A percentile compares a stretch with the other conserved stretches of the same genome.
Conservation (phyloP, 2,888 invertebrate species). For the Ectemnius cavifrons region DNA sequence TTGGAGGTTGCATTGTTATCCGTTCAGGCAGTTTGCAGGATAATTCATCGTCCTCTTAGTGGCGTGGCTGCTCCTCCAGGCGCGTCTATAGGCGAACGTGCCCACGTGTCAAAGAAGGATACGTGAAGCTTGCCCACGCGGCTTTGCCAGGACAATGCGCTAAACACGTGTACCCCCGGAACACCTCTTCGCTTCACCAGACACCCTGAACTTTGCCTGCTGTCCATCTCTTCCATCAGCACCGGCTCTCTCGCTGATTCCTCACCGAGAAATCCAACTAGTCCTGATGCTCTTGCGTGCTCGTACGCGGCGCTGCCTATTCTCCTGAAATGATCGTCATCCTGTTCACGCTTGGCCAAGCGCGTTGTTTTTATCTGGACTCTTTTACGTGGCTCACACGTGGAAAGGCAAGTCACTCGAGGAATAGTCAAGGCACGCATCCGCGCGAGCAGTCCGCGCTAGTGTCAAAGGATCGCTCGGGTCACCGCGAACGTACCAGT, state of each 20-base stretch:
- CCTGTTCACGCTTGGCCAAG: not conserved
- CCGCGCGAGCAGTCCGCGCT: no score
- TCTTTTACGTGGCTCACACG: no score
- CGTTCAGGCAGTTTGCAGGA: slow-evolving; percentile 26
- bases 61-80: slow-evolving; percentile 25
- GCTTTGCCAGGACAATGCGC: slow-evolving; percentile 51
- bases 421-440: no score
- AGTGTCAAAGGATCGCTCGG: no score
- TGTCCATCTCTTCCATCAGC: not conserved
- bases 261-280: no score
- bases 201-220: slow-evolving; percentile 19
- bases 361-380: no score
- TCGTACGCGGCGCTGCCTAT: not conserved
- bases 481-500: no score
- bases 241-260: not conserved
- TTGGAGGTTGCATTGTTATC: not conserved
- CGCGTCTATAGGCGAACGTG: slow-evolving; percentile 16
- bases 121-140: slow-evolving; percentile 51
- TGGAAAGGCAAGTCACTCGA: no score
- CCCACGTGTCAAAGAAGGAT: slow-evolving; percentile 39
- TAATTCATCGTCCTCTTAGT: slow-evolving; percentile 26
- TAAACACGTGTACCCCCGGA: slow-evolving; percentile 56
- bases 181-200: slow-evolving; percentile 33
- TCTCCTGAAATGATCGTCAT: not conserved
- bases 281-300: no score